A percentile compares a stretch with the other conserved stretches of the same genome.
Evolutionary conservation across 2,113 vertebrate species (phyloP).

Genomic region (Cynopterus brachyotis): DNA sequence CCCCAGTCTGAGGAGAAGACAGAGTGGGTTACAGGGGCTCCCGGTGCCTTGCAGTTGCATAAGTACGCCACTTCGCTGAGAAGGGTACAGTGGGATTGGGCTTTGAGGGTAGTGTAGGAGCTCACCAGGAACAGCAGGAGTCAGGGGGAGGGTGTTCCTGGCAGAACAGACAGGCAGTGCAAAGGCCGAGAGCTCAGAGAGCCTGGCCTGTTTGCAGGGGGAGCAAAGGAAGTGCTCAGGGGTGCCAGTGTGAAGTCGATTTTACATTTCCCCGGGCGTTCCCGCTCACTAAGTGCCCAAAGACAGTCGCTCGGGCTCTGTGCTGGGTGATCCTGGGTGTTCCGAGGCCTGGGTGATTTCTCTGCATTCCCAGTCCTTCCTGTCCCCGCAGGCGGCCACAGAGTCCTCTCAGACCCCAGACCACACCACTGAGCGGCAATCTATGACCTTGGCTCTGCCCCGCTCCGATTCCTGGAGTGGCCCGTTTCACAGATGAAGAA

Average conservation of each 20-base stretch:
- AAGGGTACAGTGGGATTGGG: neutral
- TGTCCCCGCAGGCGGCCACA: neutral
- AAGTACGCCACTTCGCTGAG: neutral
- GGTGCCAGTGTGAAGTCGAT: neutral
- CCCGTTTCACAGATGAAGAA: neutral
- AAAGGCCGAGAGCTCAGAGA: neutral
- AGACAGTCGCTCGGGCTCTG: neutral
- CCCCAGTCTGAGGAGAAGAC: neutral
- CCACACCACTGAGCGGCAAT: rapidly evolving
- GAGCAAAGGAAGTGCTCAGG: neutral
- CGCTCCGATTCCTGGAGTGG: neutral
- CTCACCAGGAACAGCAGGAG: neutral
- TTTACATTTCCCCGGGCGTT: too few species aligned
- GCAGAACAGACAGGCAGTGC: neutral
- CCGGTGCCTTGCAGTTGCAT: neutral
- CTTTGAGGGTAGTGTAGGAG: neutral
- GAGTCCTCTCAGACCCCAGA: neutral
- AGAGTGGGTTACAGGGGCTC: too few species aligned
- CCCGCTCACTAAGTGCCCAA: too few species aligned
- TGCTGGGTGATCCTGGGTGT: neutral
- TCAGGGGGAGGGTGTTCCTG: neutral
- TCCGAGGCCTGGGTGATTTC: neutral
- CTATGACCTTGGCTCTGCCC: neutral
- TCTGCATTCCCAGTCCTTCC: neutral
- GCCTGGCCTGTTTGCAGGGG: neutral